Evolutionary conservation across 2,797 vertebrate genomes (phyloP).

Genomic region (Sebastes cheni): DNA sequence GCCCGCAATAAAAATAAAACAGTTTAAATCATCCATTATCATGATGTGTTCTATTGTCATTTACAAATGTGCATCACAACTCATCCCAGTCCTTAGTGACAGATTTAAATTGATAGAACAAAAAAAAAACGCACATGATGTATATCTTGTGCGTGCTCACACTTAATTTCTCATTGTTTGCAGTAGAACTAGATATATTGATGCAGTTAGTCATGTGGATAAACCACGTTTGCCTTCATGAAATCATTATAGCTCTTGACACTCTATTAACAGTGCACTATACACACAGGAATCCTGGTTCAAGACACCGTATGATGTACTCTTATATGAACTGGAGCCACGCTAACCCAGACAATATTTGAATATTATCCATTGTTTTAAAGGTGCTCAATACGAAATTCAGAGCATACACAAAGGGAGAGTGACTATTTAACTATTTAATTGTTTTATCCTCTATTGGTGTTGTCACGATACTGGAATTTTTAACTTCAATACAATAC

Average conservation of each 20-base stretch:
- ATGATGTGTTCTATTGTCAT: not conserved
- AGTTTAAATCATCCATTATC: not conserved
- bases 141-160: not conserved
- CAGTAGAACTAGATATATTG: slow-evolving; percentile 10
- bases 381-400: not conserved
- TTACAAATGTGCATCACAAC: not conserved
- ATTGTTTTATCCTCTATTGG: no score
- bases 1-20: not conserved
- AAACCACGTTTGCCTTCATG: slow-evolving; percentile 21
- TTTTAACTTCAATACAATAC: no score
- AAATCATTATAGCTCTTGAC: not conserved
- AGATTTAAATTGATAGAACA: not conserved
- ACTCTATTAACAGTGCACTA: not conserved
- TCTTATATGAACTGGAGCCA: not conserved
- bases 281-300: not conserved
- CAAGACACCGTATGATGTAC: not conserved
- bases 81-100: not conserved
- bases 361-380: no score
- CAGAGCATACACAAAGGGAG: not conserved
- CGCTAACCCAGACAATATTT: not conserved
- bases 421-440: no score
- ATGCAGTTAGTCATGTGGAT: not conserved
- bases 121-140: not conserved
- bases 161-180: slow-evolving; percentile 14
- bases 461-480: no score